phyloP scores from a whole-genome alignment of 2,797 vertebrate genomes.

The Leucoraja ocellata region DNA sequence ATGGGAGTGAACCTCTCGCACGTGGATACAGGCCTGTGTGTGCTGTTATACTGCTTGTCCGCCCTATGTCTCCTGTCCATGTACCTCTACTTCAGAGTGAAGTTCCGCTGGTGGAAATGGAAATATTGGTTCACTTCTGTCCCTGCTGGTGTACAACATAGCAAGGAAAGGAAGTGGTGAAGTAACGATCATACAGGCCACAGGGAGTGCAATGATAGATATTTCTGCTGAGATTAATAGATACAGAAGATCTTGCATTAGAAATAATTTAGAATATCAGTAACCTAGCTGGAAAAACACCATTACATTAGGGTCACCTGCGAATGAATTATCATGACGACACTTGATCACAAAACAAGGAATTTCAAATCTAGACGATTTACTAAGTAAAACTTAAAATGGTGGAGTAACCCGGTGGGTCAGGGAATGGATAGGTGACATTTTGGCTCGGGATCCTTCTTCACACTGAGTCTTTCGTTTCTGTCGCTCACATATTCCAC shows the following conservation, averaged over 20 bases:
- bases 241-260: not conserved
- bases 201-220: slow-evolving; percentile 5
- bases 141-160: not conserved
- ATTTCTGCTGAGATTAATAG: not conserved
- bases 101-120: slow-evolving; percentile 53
- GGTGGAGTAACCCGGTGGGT: too few species aligned
- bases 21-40: slow-evolving; percentile 78
- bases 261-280: not conserved
- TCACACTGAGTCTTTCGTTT: too few species aligned
- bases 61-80: slow-evolving; percentile 74
- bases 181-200: not conserved
- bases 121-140: slow-evolving; percentile 48
- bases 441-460: too few species aligned
- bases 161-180: not conserved
- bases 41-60: slow-evolving; percentile 77
- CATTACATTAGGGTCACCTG: not conserved
- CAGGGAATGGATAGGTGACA: too few species aligned
- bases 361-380: not conserved
- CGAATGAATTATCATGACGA: not conserved
- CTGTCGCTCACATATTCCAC: not conserved
- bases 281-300: not conserved
- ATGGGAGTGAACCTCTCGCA: slow-evolving; percentile 74
- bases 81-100: slow-evolving; percentile 76
- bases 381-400: too few species aligned
- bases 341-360: not conserved